Conservation (phyloP, 2,113 vertebrate genomes). For the Bambusicola thoracicus region DNA sequence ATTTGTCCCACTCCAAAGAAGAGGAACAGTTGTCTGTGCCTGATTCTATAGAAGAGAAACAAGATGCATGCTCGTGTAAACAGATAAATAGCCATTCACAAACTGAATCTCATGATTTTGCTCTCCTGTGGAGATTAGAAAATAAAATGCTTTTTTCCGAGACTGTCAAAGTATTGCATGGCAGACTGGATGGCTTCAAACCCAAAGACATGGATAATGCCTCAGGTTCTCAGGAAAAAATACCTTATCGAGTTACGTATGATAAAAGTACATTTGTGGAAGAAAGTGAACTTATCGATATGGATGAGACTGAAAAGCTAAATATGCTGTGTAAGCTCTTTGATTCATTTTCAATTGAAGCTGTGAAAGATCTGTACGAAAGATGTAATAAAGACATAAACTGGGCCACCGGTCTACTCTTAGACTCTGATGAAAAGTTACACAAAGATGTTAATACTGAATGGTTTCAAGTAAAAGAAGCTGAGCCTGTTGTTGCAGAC, state of each 20-base stretch:
- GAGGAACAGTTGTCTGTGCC: not conserved
- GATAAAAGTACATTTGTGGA: constrained; percentile 93
- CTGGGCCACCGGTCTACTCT: constrained; percentile 92
- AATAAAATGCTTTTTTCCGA: constrained; percentile 71
- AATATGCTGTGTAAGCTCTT: constrained; percentile 89
- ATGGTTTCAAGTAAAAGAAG: constrained; percentile 26
- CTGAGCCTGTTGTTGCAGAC: constrained; percentile 24
- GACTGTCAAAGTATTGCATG: constrained; percentile 75
- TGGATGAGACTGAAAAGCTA: constrained; percentile 82
- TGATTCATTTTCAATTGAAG: constrained; percentile 88
- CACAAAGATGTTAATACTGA: constrained; percentile 77
- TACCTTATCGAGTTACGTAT: constrained; percentile 87
- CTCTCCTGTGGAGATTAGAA: constrained; percentile 89
- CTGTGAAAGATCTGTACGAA: constrained; percentile 93
- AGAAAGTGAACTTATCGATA: constrained; percentile 83
- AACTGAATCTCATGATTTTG: constrained; percentile 91
- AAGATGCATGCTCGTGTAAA: not conserved
- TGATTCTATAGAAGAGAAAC: not conserved
- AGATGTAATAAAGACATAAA: constrained; percentile 94
- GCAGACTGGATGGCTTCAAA: constrained; percentile 81
- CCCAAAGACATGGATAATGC: constrained; percentile 68
- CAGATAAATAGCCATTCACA: constrained; percentile 76
- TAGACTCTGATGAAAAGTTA: constrained; percentile 92
- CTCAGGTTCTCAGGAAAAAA: constrained; percentile 70
- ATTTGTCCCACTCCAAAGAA: constrained; percentile 27